These are phyloP conservation scores for Coracias cyanogaster DNA, from an alignment of 2,797 vertebrate species.

Conservation along the genomic window DNA sequence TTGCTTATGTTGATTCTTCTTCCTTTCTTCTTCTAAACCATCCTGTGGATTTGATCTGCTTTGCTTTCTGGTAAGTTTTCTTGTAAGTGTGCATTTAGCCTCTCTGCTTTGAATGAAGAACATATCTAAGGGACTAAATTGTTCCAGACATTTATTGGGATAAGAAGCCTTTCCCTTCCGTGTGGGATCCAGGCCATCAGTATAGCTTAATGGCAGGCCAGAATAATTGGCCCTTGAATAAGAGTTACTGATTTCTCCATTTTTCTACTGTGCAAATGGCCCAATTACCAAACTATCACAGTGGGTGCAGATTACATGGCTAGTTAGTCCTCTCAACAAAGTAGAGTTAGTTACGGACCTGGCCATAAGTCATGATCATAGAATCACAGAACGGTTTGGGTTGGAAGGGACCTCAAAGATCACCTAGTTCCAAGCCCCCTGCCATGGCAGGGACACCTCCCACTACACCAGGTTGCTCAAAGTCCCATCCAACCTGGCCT, in stretches of 20 bases:
- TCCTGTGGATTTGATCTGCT: constrained; percentile 24
- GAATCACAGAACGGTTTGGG: neutral
- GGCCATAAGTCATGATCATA: neutral
- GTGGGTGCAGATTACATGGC: neutral
- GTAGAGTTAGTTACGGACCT: neutral
- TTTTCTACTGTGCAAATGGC: neutral
- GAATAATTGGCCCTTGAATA: neutral
- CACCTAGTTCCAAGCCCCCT: neutral
- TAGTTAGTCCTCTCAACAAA: neutral
- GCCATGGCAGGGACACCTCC: neutral
- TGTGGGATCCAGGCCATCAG: neutral
- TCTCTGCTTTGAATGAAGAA: neutral
- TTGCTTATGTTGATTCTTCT: constrained; percentile 29
- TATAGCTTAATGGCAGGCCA: neutral
- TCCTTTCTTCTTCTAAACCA: constrained; percentile 5
- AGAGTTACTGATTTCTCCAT: neutral
- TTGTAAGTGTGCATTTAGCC: neutral
- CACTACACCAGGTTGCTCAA: neutral
- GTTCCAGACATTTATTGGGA: neutral
- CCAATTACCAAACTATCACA: neutral
- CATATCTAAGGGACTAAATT: neutral
- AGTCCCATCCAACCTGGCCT: neutral
- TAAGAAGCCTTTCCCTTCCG: neutral
- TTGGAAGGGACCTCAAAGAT: neutral
- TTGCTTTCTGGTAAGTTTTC: constrained; percentile 28